phyloP scores from a whole-genome alignment of 1,140 invertebrate genomes.

The Tetramorium alpestre region DNA sequence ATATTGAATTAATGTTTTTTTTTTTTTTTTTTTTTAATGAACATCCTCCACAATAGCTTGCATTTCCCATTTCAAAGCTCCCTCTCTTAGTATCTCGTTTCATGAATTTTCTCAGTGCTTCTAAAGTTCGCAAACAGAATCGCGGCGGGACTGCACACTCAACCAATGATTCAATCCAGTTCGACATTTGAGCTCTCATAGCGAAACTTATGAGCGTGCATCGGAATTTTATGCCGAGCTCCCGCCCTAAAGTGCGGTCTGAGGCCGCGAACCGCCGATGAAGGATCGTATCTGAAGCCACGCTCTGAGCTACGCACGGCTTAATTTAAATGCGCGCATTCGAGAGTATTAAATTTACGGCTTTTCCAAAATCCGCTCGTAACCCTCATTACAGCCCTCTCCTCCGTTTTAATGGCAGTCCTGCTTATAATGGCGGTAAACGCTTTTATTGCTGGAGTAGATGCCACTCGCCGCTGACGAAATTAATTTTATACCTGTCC shows the following conservation, averaged over 20 bases:
- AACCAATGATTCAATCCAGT: background rate
- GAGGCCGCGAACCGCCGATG: conserved; percentile 23
- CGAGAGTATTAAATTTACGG: conserved; percentile 60
- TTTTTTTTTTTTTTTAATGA: too few relatives aligned
- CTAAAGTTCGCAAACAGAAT: background rate
- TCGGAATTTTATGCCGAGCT: conserved; percentile 20
- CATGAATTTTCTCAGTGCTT: background rate
- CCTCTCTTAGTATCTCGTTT: background rate
- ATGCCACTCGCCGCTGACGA: conserved; percentile 4
- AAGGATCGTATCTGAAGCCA: background rate
- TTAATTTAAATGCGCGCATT: conserved; percentile 60
- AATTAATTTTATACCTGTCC: conserved; percentile 58
- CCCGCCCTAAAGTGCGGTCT: conserved; percentile 18
- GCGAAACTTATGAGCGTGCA: background rate
- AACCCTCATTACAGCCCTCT: conserved; percentile 56
- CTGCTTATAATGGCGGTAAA: conserved; percentile 57
- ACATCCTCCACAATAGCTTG: background rate
- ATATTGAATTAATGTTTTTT: too few relatives aligned
- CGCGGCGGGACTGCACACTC: background rate
- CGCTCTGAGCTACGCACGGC: conserved; percentile 15
- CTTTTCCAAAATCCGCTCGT: conserved; percentile 63
- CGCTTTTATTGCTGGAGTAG: conserved; percentile 64
- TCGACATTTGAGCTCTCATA: background rate
- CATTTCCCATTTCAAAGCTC: background rate
- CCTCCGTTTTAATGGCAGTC: conserved; percentile 50